Evolutionary conservation across 2,113 vertebrate species (phyloP), one percentile per base, ranked within the genome.

Genomic region (Picathartes gymnocephalus): DNA sequence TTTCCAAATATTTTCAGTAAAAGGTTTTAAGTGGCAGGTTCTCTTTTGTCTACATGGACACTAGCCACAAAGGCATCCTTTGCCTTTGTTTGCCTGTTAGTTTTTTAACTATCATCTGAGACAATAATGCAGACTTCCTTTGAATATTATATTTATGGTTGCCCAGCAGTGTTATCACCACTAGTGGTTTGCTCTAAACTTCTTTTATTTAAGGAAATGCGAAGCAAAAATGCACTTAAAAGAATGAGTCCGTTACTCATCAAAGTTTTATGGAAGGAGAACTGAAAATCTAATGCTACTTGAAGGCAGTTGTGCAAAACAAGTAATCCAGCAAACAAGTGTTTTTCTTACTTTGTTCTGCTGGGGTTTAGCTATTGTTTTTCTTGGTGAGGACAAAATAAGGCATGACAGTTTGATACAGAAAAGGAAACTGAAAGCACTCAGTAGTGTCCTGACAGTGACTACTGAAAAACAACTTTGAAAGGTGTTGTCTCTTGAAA

Each of bases 401-500:
- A 74, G n/a, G 11, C n/a, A 54, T 15, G 40, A 8, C 78, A 62
- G 8, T 83, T 64, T 89, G 61, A 68, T 40, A 47, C 31, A 53
- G 56, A 82, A 78, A 90, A 80, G 23, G 82, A 96, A 96, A 94
- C 85, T 62, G 82, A 94, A 94, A 96, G 69, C 30, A 79, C 57
- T 47, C 79, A 25, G 47, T 31, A 35, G 80, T 25, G 7, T 86
- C 71, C 82, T 92, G 64, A 39, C 37, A 42, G 25, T 24, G 45
- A 15, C 37, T 81, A 14, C 53, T 68, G 50, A 92, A 94, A 86
- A 93, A 92, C 80, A 93, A 28, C 77, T 69, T 44, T 53, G 71
- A 77, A 53, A 86, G 51, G 42, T 1, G 2, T 28, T 65, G 5
- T 39, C 23, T 74, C 58, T 72, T 6, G 0, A 73, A 83, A 71